Percentiles rank a stretch among this genome's conserved stretches.
Conservation (phyloP, 2,797 vertebrate species). For the Loriculus beryllinus region DNA sequence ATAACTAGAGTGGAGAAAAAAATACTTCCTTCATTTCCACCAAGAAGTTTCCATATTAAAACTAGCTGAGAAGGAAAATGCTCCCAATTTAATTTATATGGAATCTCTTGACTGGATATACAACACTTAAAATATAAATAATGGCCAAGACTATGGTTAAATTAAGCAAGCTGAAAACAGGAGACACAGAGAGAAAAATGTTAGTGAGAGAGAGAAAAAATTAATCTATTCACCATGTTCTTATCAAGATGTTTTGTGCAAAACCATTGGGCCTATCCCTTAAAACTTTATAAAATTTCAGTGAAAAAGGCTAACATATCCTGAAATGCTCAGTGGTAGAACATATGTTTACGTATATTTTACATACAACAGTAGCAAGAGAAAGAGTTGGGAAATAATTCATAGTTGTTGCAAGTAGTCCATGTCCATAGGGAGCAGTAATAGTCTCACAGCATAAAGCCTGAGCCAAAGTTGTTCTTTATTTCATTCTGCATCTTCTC, state of each 20-base stretch:
- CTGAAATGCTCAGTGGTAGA: not conserved
- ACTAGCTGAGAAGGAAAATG: not conserved
- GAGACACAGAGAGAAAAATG: not conserved
- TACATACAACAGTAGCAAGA: constrained; percentile 45
- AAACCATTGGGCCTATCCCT: not conserved
- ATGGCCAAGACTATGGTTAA: not conserved
- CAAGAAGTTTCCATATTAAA: constrained; percentile 12
- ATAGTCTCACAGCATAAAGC: not conserved
- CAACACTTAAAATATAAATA: not conserved
- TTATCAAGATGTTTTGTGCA: not conserved
- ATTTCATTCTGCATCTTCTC: constrained; percentile 11
- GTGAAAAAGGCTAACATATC: not conserved
- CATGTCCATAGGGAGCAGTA: not conserved
- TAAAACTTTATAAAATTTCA: not conserved
- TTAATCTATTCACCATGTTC: not conserved
- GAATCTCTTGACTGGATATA: not conserved
- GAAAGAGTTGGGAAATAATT: constrained; percentile 1
- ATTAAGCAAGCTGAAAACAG: not conserved
- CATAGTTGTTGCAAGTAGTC: constrained; percentile 3
- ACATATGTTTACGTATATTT: not conserved
- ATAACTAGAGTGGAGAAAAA: not conserved
- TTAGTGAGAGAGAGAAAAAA: not conserved
- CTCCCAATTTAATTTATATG: not conserved
- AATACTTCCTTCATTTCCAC: not conserved
- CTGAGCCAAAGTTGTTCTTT: not conserved